Conservation (phyloP, 2,113 vertebrate genomes). For the Campylomormyrus tamandua region DNA sequence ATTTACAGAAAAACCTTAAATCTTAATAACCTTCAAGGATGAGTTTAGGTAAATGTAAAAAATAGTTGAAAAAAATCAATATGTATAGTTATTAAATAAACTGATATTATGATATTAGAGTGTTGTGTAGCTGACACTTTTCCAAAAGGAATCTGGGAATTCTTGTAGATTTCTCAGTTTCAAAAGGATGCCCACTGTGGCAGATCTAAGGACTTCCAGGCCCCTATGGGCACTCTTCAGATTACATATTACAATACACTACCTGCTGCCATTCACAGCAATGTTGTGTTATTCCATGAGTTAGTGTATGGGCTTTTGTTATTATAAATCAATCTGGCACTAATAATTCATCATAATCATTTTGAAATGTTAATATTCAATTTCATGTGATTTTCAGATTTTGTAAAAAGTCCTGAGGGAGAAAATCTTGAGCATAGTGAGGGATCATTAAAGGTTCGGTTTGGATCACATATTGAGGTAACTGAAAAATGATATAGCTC, state of each 20-base stretch:
- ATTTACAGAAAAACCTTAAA: background rate
- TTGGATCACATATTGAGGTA: conserved; percentile 81
- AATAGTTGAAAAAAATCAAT: background rate
- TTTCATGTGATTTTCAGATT: conserved; percentile 57
- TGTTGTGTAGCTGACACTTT: background rate
- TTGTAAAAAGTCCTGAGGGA: conserved; percentile 84
- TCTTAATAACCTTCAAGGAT: background rate
- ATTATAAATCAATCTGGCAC: background rate
- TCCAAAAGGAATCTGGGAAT: background rate
- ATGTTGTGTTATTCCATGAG: background rate
- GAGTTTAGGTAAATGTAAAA: background rate
- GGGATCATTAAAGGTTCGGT: conserved; percentile 81
- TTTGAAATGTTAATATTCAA: background rate
- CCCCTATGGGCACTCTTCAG: background rate
- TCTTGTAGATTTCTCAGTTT: background rate
- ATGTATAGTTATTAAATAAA: background rate
- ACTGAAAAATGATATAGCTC: conserved; percentile 15
- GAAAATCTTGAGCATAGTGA: conserved; percentile 77
- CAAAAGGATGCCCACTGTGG: background rate
- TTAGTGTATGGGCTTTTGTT: conserved; percentile 11
- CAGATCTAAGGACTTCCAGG: background rate
- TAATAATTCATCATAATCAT: background rate
- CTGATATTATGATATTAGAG: background rate
- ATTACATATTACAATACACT: background rate
- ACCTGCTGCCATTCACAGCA: background rate